Conservation (phyloP, 1,140 invertebrate species). For the Brachionus paranguensis region DNA sequence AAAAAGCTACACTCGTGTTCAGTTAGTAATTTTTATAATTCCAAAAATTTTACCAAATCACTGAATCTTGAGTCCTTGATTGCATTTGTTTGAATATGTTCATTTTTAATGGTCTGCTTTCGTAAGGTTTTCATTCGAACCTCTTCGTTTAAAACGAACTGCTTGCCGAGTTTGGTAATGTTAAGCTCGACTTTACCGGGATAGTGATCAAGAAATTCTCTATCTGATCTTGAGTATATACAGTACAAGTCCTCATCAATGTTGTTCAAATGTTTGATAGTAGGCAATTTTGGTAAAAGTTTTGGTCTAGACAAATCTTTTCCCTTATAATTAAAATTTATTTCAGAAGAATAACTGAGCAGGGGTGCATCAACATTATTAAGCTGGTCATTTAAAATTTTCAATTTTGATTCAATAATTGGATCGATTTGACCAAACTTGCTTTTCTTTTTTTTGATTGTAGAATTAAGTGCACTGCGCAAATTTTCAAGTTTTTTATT, state of each 20-base stretch:
- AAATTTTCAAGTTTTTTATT: slow-evolving; percentile 38
- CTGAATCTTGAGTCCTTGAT: slow-evolving; percentile 4
- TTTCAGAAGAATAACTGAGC: neutral
- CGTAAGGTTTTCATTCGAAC: neutral
- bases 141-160: slow-evolving; percentile 9
- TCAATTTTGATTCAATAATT: slow-evolving; percentile 13
- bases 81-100: slow-evolving; percentile 4
- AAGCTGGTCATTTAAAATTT: slow-evolving; percentile 13
- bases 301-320: neutral
- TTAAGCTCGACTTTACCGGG: slow-evolving; percentile 31
- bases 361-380: neutral
- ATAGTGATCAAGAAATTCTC: slow-evolving; percentile 17
- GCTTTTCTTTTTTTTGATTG: neutral
- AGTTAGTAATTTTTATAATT: neutral
- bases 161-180: neutral
- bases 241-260: slow-evolving; percentile 22
- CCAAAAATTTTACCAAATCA: slow-evolving; percentile 23
- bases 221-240: slow-evolving; percentile 20
- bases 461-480: neutral
- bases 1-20: neutral
- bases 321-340: slow-evolving; percentile 10
- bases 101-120: neutral
- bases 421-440: neutral
- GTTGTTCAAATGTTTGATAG: neutral
- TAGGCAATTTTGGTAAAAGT: slow-evolving; percentile 13